phyloP scores from a whole-genome alignment of 2,797 vertebrate species.

The Luscinia megarhynchos region DNA sequence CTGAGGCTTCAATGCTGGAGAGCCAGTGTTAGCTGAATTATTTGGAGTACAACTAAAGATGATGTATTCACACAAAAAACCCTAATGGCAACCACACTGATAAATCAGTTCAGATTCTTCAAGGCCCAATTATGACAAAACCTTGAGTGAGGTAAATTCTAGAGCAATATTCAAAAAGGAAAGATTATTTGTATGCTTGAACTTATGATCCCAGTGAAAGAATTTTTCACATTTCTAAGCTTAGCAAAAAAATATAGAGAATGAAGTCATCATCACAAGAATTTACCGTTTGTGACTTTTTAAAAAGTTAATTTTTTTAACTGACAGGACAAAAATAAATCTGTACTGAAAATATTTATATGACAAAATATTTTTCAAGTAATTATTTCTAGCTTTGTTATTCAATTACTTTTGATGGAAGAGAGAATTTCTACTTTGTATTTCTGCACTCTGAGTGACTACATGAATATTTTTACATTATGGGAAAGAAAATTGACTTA shows the following conservation, averaged over 20 bases:
- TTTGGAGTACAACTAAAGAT: not conserved
- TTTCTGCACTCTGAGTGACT: not conserved
- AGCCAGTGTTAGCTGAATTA: not conserved
- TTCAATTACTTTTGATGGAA: not conserved
- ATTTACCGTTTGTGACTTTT: not conserved
- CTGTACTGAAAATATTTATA: not conserved
- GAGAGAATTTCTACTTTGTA: not conserved
- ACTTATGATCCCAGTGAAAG: not conserved
- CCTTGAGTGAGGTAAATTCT: not conserved
- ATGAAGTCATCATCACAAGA: not conserved
- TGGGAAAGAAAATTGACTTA: not conserved
- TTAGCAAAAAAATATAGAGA: not conserved
- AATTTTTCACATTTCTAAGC: not conserved
- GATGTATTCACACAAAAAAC: not conserved
- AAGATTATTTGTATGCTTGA: not conserved
- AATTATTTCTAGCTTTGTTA: not conserved
- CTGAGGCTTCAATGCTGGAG: conserved; percentile 45
- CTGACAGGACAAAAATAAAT: not conserved
- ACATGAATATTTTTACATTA: not conserved
- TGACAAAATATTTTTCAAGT: not conserved
- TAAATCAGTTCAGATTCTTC: not conserved
- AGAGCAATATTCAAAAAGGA: not conserved
- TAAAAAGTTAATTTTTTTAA: not conserved
- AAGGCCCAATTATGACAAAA: not conserved
- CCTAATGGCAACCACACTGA: not conserved